Evolutionary conservation across 2,888 invertebrate genomes (phyloP).

Genomic region (Sthenelais limicola): DNA sequence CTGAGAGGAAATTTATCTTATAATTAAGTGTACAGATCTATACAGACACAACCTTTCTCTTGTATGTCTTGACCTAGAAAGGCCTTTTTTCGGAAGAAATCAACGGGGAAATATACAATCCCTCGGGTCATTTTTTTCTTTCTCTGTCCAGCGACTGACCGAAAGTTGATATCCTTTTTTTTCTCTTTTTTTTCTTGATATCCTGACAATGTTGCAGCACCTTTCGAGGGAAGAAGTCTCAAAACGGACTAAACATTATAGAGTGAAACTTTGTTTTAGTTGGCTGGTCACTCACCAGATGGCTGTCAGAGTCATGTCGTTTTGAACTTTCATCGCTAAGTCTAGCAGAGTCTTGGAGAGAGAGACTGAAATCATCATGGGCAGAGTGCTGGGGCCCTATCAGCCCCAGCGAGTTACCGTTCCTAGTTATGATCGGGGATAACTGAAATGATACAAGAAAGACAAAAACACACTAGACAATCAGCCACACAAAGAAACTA

Average conservation of each 20-base stretch:
- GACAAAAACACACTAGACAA: constrained; percentile 1
- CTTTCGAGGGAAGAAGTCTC: neutral
- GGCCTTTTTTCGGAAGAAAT: no score
- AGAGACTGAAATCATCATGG: constrained; percentile 35
- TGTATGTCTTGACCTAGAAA: no score
- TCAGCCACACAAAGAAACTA: no score
- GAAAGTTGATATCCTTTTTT: no score
- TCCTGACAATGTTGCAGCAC: neutral
- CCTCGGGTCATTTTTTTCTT: no score
- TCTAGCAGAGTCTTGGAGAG: constrained; percentile 49
- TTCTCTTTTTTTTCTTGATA: no score
- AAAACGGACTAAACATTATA: neutral
- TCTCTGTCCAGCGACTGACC: no score
- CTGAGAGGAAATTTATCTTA: no score
- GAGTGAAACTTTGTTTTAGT: neutral
- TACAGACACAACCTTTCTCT: no score
- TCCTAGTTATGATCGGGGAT: constrained; percentile 30
- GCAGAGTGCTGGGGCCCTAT: constrained; percentile 4
- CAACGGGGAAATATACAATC: no score
- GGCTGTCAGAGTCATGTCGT: constrained; percentile 76
- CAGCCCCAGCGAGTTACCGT: constrained; percentile 27
- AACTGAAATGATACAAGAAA: constrained; percentile 37
- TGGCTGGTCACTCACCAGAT: constrained; percentile 66
- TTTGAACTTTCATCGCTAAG: constrained; percentile 77
- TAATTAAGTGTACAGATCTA: no score